Evolutionary conservation across 2,113 vertebrate genomes (phyloP).

Genomic region (Prochilodus magdalenae): DNA sequence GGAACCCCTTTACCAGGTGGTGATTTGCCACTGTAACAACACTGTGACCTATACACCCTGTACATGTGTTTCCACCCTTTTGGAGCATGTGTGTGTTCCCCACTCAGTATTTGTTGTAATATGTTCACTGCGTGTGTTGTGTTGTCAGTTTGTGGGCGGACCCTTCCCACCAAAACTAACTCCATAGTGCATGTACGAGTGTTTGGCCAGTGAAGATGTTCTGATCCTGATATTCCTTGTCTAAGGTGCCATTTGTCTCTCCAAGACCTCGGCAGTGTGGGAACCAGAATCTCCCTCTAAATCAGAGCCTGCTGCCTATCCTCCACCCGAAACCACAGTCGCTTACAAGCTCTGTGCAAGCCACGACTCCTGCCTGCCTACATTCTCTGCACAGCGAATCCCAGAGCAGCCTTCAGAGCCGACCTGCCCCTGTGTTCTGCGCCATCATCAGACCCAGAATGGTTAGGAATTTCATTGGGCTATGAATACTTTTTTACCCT

Average conservation of each 20-base stretch:
- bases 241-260: not conserved
- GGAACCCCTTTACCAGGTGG: not conserved
- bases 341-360: slow-evolving; percentile 60
- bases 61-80: no score
- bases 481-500: not conserved
- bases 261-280: not conserved
- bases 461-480: slow-evolving; percentile 68
- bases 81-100: no score
- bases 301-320: slow-evolving; percentile 1
- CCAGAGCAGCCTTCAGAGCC: slow-evolving; percentile 70
- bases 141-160: no score
- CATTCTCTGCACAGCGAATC: slow-evolving; percentile 72
- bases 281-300: not conserved
- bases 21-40: no score
- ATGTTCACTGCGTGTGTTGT: no score
- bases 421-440: slow-evolving; percentile 58
- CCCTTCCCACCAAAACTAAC: no score
- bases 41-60: no score
- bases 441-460: slow-evolving; percentile 74
- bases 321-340: slow-evolving; percentile 69
- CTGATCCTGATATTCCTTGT: not conserved
- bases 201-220: not conserved
- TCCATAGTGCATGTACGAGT: no score
- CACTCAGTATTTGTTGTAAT: no score
- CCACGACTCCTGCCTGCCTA: slow-evolving; percentile 76